These are phyloP conservation scores for Drosophila watanabei DNA, from an alignment of 1,140 invertebrate genomes.

Conservation along the genomic window DNA sequence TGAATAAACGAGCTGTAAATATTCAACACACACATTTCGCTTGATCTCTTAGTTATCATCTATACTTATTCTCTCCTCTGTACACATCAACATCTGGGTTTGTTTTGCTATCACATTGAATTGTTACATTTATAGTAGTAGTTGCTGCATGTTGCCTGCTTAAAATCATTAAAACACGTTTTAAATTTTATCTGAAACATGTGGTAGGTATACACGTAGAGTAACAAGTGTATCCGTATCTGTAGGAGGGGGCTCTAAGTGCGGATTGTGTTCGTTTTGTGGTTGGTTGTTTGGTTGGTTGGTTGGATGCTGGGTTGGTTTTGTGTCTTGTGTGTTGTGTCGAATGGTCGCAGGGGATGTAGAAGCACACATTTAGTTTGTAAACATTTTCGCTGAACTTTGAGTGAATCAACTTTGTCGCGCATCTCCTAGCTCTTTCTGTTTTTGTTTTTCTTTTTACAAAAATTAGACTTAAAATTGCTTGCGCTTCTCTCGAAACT, in stretches of 20 bases:
- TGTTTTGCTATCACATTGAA: constrained; percentile 85
- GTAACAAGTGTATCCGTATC: constrained; percentile 45
- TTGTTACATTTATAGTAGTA: constrained; percentile 86
- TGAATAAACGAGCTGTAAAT: constrained; percentile 84
- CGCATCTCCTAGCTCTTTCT: constrained; percentile 20
- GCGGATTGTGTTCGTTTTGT: constrained; percentile 13
- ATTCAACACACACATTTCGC: constrained; percentile 75
- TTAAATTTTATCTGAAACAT: constrained; percentile 82
- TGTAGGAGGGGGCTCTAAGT: constrained; percentile 27
- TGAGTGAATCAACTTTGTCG: constrained; percentile 52
- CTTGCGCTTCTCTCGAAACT: constrained; percentile 69
- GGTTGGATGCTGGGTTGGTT: constrained; percentile 9
- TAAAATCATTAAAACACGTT: constrained; percentile 82
- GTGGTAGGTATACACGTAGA: constrained; percentile 63
- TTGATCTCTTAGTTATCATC: constrained; percentile 61
- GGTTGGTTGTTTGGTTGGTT: constrained; percentile 3
- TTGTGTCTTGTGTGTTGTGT: constrained; percentile 41
- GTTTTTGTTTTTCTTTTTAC: constrained; percentile 45
- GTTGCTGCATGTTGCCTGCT: constrained; percentile 78
- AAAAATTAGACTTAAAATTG: constrained; percentile 72
- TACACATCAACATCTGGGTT: constrained; percentile 84
- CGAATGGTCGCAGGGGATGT: constrained; percentile 47
- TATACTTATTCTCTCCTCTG: constrained; percentile 75
- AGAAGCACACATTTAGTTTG: constrained; percentile 56
- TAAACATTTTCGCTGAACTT: constrained; percentile 64